These are phyloP conservation scores for Agriopis aurantiaria DNA, from an alignment of 2,888 invertebrate genomes.

Conservation along the genomic window DNA sequence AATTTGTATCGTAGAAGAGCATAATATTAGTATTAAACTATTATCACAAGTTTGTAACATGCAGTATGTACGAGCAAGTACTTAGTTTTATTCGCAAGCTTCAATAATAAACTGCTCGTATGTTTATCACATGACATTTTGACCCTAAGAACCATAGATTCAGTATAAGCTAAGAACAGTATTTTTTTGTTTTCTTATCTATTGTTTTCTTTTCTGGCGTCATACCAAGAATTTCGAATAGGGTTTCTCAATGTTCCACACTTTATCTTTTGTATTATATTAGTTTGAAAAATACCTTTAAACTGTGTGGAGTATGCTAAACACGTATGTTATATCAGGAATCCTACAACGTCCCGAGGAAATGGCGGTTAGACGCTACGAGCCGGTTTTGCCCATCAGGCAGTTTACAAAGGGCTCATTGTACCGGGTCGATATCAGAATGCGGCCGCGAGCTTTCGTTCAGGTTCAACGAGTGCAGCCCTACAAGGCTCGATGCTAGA, in stretches of 20 bases:
- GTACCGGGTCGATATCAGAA: slow-evolving; percentile 54
- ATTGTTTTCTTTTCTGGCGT: background rate
- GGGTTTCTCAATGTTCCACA: background rate
- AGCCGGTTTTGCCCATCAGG: slow-evolving; percentile 39
- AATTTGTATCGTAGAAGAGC: background rate
- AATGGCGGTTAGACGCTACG: slow-evolving; percentile 19
- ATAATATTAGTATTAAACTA: background rate
- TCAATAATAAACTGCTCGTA: background rate
- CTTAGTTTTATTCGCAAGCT: too few species aligned
- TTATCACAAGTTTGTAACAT: background rate
- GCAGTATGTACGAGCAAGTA: background rate
- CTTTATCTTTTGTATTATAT: background rate
- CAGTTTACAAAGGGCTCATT: slow-evolving; percentile 30
- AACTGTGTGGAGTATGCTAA: background rate
- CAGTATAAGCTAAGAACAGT: too few species aligned
- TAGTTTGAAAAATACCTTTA: background rate
- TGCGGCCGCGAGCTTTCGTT: slow-evolving; percentile 56
- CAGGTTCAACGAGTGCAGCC: slow-evolving; percentile 47
- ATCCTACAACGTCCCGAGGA: slow-evolving; percentile 1
- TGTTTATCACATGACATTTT: background rate
- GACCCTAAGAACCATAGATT: background rate
- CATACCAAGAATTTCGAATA: background rate
- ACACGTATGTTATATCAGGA: background rate
- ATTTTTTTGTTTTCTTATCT: background rate
- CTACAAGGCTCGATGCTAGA: slow-evolving; percentile 33